Base-by-base conservation (phyloP, 2,113 vertebrate genomes). In the Lophura nycthemera region DNA sequence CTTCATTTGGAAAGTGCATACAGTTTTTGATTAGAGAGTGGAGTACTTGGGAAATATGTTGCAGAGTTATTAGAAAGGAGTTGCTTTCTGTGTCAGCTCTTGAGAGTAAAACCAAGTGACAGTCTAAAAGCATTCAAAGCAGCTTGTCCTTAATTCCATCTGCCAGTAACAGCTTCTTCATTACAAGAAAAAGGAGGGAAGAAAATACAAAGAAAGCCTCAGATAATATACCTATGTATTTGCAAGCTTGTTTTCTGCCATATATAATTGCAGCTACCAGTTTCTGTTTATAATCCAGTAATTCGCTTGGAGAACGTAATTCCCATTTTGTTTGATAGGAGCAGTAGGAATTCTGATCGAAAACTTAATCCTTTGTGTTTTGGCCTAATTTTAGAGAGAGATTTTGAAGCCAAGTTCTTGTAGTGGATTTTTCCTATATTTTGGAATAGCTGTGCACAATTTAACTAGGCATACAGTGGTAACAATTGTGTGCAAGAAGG, bases 61-160 rank as follows among this genome's bases (percentile, higher is more conserved):
- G 50, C 45, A 11, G 40, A 75, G 95, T 97, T 98, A 97, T 98
- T 97, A 97, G 97, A 93, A 97, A 79, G 97, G 93, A 97, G 96
- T 97, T 97, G 95, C 97, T 97, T 97, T 96, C 96, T 86, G 79
- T 94, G 88, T 97, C 96, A 95, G 95, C 95, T 97, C 96, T 95
- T 97, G 95, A 96, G 89, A 65, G 77, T 96, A 96, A 97, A 92
- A 96, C 96, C 96, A 96, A 97, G 83, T 97, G 97, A 96, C 94
- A 98, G 97, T 92, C 91, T 95, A 96, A 97, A 97, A 96, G 97
- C 92, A 76, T 96, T 97, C 96, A 96, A 97, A 97, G 97, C 93
- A 97, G 90, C 95, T 96, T 42, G 10, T 96, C 92, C 96, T 94
- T 97, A 96, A 92, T 98, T 97, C 98, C 97, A 97, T 97, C 97